Percentiles rank a stretch among this genome's conserved stretches.
Evolutionary conservation across 1,140 invertebrate genomes (phyloP).

Genomic region (Cataglyphis hispanica): DNA sequence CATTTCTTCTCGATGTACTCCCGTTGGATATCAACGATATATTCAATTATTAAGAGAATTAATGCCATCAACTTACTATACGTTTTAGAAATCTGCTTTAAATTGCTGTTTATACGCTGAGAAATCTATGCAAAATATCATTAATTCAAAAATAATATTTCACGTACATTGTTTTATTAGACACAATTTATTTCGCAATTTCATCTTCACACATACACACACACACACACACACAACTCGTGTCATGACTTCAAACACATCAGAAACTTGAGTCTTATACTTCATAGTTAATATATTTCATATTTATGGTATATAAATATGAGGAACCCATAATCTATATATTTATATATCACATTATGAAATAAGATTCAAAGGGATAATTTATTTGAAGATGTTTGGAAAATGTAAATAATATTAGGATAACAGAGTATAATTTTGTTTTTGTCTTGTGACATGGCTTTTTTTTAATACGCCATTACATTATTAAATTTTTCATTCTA

Average conservation of each 20-base stretch:
- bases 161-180: neutral
- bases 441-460: neutral
- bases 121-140: slow-evolving; percentile 5
- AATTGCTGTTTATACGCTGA: slow-evolving; percentile 4
- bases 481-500: slow-evolving; percentile 1
- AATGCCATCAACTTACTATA: neutral
- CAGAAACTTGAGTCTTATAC: slow-evolving; percentile 1
- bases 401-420: slow-evolving; percentile 26
- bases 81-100: slow-evolving; percentile 4
- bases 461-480: neutral
- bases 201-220: too few species aligned
- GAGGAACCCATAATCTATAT: neutral
- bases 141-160: slow-evolving; percentile 7
- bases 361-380: slow-evolving; percentile 4
- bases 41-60: slow-evolving; percentile 11
- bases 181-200: slow-evolving; percentile 20
- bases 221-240: too few species aligned
- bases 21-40: slow-evolving; percentile 17
- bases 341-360: neutral
- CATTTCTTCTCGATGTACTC: slow-evolving; percentile 29
- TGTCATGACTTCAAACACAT: neutral
- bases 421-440: neutral
- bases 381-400: neutral
- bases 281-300: slow-evolving; percentile 23
- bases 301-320: slow-evolving; percentile 12